These are phyloP conservation scores for Cydia pomonella DNA, from an alignment of 1,140 invertebrate species.

Conservation along the genomic window DNA sequence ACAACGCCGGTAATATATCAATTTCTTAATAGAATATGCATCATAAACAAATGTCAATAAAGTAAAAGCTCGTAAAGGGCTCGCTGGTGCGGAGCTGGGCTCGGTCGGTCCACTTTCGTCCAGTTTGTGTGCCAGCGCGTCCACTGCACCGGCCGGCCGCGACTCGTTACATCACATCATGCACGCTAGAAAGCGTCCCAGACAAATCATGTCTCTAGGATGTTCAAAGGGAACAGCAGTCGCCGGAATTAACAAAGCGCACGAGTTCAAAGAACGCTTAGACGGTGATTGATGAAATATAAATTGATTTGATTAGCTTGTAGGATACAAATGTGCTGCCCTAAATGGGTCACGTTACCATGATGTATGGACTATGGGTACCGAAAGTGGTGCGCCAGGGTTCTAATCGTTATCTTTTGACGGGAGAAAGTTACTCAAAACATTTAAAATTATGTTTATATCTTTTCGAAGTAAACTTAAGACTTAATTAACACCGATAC, in stretches of 20 bases:
- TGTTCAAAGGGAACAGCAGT: conserved; percentile 41
- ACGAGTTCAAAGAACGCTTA: conserved; percentile 32
- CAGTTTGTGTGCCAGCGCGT: conserved; percentile 55
- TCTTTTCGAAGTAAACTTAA: neutral
- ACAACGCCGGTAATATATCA: conserved; percentile 16
- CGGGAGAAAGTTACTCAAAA: conserved; percentile 26
- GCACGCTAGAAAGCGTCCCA: conserved; percentile 63
- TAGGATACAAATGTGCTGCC: conserved; percentile 25
- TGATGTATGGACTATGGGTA: conserved; percentile 24
- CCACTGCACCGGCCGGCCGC: conserved; percentile 43
- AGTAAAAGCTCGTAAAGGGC: conserved; percentile 43
- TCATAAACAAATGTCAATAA: conserved; percentile 34
- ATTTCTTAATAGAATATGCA: conserved; percentile 25
- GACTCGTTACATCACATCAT: conserved; percentile 52
- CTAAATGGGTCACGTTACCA: conserved; percentile 21
- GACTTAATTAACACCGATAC: conserved; percentile 8
- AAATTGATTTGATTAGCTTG: conserved; percentile 33
- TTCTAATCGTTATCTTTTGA: conserved; percentile 17
- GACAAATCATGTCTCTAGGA: conserved; percentile 58
- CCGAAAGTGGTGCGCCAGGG: conserved; percentile 26
- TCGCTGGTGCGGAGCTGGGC: conserved; percentile 40
- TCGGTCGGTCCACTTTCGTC: conserved; percentile 60
- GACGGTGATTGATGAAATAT: conserved; percentile 33
- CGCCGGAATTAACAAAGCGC: conserved; percentile 29
- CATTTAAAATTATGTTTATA: conserved; percentile 3